Conservation (phyloP, 2,797 vertebrate genomes). For the Dallia pectoralis region DNA sequence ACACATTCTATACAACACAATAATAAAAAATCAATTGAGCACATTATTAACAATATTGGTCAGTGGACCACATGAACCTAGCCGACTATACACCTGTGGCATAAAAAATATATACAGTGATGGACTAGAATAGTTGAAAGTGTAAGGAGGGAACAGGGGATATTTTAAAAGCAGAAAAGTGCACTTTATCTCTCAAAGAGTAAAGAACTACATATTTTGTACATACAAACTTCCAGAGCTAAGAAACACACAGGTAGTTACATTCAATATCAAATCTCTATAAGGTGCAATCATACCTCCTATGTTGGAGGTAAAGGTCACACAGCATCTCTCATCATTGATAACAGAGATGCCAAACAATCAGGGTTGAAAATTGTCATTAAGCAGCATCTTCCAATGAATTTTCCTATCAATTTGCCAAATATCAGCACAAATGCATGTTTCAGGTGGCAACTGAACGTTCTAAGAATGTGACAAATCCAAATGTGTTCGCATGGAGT, state of each 20-base stretch:
- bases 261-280: constrained; percentile 82
- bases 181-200: constrained; percentile 78
- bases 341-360: constrained; percentile 52
- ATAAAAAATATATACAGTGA: constrained; percentile 56
- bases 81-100: constrained; percentile 25
- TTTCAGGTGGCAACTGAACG: constrained; percentile 28
- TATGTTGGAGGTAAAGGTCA: constrained; percentile 35
- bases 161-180: constrained; percentile 71
- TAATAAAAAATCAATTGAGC: constrained; percentile 48
- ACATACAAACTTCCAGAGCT: constrained; percentile 73
- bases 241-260: constrained; percentile 73
- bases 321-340: constrained; percentile 41
- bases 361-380: constrained; percentile 24
- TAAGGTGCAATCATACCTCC: constrained; percentile 75
- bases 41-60: constrained; percentile 31
- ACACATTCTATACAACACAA: constrained; percentile 56
- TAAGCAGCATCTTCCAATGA: constrained; percentile 35
- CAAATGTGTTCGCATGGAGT: constrained; percentile 14
- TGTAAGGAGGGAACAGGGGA: constrained; percentile 33
- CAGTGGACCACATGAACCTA: constrained; percentile 42
- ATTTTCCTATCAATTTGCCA: constrained; percentile 15
- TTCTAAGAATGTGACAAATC: constrained; percentile 22
- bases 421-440: background rate
- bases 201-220: constrained; percentile 54
- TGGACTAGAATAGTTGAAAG: constrained; percentile 52